Evolutionary conservation across 2,113 vertebrate genomes (phyloP).

Genomic region (Lophochroa leadbeateri): DNA sequence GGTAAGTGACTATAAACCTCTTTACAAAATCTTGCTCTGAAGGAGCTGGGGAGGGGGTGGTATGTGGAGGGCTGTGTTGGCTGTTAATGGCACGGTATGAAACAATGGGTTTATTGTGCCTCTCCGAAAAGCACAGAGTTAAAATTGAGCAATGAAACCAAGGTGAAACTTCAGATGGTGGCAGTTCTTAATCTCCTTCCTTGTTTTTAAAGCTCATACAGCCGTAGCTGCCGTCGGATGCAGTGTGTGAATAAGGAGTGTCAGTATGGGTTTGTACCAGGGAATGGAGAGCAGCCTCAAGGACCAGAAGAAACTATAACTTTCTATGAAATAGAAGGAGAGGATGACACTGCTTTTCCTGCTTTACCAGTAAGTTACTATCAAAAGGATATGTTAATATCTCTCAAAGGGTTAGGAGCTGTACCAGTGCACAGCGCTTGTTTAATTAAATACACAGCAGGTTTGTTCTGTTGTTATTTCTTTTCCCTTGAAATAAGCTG

Average conservation of each 20-base stretch:
- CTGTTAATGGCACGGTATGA: not conserved
- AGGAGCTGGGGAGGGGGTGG: not conserved
- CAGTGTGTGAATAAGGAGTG: slow-evolving; percentile 80
- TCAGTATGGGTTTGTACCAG: slow-evolving; percentile 76
- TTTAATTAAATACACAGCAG: not conserved
- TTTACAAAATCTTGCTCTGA: not conserved
- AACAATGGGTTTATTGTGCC: not conserved
- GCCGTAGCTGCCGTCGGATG: slow-evolving; percentile 78
- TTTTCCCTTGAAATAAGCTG: not conserved
- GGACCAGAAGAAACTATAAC: slow-evolving; percentile 77
- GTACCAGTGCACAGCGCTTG: fast-evolving
- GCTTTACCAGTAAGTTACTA: slow-evolving; percentile 73
- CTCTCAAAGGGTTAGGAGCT: fast-evolving
- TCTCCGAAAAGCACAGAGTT: not conserved
- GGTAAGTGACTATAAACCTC: slow-evolving; percentile 55
- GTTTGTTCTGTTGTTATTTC: not conserved
- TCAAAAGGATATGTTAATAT: not conserved
- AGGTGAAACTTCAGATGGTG: not conserved
- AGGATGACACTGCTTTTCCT: slow-evolving; percentile 74
- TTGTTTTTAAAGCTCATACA: slow-evolving; percentile 62
- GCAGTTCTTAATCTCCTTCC: not conserved
- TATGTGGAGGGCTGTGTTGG: not conserved
- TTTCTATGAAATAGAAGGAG: slow-evolving; percentile 83
- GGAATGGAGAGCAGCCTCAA: slow-evolving; percentile 71
- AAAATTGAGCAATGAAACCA: fast-evolving